Percentiles rank a stretch among this genome's conserved stretches.
phyloP scores from a whole-genome alignment of 2,888 invertebrate species.

The Acleris holmiana region DNA sequence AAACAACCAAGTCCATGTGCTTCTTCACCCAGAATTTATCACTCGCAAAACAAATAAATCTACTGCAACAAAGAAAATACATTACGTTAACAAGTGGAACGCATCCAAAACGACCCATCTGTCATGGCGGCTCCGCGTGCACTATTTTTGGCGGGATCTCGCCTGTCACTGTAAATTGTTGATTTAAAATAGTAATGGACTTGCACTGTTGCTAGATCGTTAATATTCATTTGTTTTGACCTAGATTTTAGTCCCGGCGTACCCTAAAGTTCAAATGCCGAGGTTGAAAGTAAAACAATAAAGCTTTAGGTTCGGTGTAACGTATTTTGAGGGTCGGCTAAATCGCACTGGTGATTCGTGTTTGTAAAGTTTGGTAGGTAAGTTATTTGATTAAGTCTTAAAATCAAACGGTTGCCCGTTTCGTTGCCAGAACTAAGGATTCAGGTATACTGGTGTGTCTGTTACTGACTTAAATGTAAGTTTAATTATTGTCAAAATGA shows the following conservation, averaged over 20 bases:
- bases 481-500: no score
- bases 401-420: no score
- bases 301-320: conserved; percentile 17
- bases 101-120: conserved; percentile 58
- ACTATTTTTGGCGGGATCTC: conserved; percentile 48
- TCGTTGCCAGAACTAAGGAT: no score
- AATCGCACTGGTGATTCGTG: conserved; percentile 3
- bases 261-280: conserved; percentile 30
- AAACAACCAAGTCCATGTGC: not conserved
- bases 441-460: no score
- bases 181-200: conserved; percentile 38
- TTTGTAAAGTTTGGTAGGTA: not conserved
- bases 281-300: conserved; percentile 24
- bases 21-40: conserved; percentile 26
- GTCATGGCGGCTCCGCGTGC: conserved; percentile 53
- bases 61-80: conserved; percentile 31
- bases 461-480: no score
- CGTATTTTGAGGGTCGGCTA: conserved; percentile 15
- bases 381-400: no score
- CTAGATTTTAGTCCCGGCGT: conserved; percentile 13
- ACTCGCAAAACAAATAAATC: conserved; percentile 27
- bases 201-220: conserved; percentile 15
- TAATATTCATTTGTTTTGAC: conserved; percentile 28
- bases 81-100: conserved; percentile 31
- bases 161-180: conserved; percentile 49